A percentile compares a stretch with the other conserved stretches of the same genome.
phyloP scores from a whole-genome alignment of 2,113 vertebrate genomes.

The Psilopogon haemacephalus region DNA sequence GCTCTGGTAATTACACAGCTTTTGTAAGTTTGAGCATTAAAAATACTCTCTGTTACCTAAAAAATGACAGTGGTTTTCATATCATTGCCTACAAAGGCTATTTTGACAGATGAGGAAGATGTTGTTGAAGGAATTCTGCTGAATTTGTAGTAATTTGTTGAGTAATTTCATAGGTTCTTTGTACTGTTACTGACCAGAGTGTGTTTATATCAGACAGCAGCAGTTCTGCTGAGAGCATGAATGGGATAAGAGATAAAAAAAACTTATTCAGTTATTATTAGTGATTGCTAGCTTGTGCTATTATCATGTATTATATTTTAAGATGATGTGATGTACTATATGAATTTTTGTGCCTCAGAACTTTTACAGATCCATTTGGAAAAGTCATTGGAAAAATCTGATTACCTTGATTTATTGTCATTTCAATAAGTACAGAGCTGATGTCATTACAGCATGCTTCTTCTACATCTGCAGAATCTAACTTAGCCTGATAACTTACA shows the following conservation, averaged over 20 bases:
- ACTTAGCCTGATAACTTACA: neutral
- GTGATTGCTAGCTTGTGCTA: neutral
- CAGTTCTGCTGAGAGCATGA: neutral
- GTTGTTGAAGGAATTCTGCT: neutral
- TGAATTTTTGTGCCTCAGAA: neutral
- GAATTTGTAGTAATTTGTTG: constrained; percentile 21
- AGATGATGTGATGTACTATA: neutral
- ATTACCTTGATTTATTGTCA: constrained; percentile 36
- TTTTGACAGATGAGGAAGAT: constrained; percentile 8
- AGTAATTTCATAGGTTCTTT: neutral
- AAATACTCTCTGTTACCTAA: constrained; percentile 30
- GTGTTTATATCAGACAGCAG: neutral
- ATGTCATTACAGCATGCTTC: neutral
- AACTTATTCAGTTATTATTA: neutral
- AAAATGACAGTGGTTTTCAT: constrained; percentile 10
- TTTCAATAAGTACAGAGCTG: neutral
- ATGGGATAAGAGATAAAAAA: neutral
- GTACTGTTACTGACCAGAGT: neutral
- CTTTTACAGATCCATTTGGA: constrained; percentile 37
- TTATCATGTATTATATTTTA: constrained; percentile 3
- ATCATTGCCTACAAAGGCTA: neutral
- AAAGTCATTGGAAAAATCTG: constrained; percentile 30
- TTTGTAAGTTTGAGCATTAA: constrained; percentile 36
- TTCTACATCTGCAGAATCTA: neutral
- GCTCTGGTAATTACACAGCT: constrained; percentile 24